Evolutionary conservation across 2,797 vertebrate species (phyloP), one percentile per base, ranked within the genome.

Genomic region (Octomys mimax): DNA sequence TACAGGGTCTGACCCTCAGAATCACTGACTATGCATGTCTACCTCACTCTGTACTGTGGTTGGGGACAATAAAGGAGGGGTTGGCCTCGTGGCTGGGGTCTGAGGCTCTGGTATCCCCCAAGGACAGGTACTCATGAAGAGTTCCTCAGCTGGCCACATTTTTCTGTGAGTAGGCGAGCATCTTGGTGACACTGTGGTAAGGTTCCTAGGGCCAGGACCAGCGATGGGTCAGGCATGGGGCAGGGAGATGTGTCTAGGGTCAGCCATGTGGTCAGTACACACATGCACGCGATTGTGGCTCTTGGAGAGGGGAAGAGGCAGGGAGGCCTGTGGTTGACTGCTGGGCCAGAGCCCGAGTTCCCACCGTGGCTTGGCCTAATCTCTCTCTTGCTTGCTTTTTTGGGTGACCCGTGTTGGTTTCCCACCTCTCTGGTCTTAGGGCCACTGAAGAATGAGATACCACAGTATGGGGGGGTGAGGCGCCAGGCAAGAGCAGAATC

Each of bases 271-370:
- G 97, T 96, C 94, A 92, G 92, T 31, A 0, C 28, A 96, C 33
- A 93, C 97, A 98, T 96, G 97, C 97, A 97, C 49, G 1, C 96
- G 97, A 97, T 97, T 97, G 97, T 97, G 97, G 97, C 86, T 91
- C 94, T 62, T 83, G 94, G 97, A 96, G 96, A 97, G 96, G 97
- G 97, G 95, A 97, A 97, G 96, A 95, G 91, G 93, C 93, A 80
- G 33, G 96, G 93, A 97, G 97, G 96, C 94, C 95, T 97, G 96
- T 96, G 97, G 97, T 96, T 62, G 93, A 42, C 54, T 62, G 80
- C 75, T 79, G 79, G 97, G 87, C 95, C 52, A 21, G 87, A 95
- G 92, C 94, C 96, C 7, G 71, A 93, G 97, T 97, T 98, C 97
- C 95, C 97, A 95, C 96, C 62, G 94, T 89, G 97, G 97, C 96